Conservation (phyloP, 2,888 invertebrate genomes). For the Lasioglossum lativentre region DNA sequence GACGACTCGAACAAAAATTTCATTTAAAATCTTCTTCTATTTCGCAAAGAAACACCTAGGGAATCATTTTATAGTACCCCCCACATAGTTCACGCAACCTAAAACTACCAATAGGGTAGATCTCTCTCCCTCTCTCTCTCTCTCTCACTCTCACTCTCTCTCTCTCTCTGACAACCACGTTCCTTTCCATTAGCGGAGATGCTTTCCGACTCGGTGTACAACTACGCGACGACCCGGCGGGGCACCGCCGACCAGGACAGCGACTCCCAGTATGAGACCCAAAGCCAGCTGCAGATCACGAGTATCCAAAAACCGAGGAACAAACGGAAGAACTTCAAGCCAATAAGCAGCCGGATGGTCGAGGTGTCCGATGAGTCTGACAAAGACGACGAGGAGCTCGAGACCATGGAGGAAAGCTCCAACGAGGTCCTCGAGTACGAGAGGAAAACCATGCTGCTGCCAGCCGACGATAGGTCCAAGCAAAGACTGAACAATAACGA, state of each 20-base stretch:
- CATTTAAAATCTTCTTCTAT: too few relatives aligned
- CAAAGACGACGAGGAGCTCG: constrained; percentile 73
- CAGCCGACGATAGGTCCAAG: constrained; percentile 76
- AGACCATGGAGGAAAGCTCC: constrained; percentile 70
- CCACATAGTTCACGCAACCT: too few relatives aligned
- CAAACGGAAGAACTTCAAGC: constrained; percentile 86
- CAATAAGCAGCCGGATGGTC: constrained; percentile 84
- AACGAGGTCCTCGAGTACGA: constrained; percentile 77
- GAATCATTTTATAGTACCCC: too few relatives aligned
- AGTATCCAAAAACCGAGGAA: constrained; percentile 84
- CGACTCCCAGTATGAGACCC: constrained; percentile 82
- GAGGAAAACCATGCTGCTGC: constrained; percentile 77
- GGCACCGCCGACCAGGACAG: constrained; percentile 82
- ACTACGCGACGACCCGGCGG: constrained; percentile 83
- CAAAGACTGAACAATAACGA: constrained; percentile 80
- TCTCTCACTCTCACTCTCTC: too few relatives aligned
- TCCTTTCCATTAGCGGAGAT: constrained; percentile 81
- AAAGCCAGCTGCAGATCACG: constrained; percentile 78
- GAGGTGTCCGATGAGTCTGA: constrained; percentile 83
- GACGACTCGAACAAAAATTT: background rate
- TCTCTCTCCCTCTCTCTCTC: too few relatives aligned
- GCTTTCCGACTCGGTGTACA: constrained; percentile 84
- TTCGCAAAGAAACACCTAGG: background rate
- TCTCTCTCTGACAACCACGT: constrained; percentile 32
- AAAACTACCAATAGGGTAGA: too few relatives aligned